phyloP scores from a whole-genome alignment of 2,113 vertebrate species.

The Enhydra lutris region DNA sequence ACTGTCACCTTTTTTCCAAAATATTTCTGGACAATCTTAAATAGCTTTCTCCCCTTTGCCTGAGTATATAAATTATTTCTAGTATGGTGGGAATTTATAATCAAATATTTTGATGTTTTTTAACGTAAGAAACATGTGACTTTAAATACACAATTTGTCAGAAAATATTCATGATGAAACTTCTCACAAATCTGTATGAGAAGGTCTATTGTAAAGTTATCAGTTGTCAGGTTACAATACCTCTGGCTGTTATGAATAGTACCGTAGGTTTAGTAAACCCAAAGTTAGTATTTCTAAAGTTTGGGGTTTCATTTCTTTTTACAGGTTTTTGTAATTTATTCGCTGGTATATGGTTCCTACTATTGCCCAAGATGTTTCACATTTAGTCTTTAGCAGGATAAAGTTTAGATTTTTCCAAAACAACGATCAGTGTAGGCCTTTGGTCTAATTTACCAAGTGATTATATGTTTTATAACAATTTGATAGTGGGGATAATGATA shows the following conservation, averaged over 20 bases:
- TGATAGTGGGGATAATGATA: not conserved
- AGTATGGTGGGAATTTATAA: conserved; percentile 17
- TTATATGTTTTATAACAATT: conserved; percentile 42
- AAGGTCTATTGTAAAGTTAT: conserved; percentile 10
- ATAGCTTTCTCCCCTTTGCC: conserved; percentile 14
- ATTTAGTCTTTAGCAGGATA: conserved; percentile 39
- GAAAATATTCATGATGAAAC: conserved; percentile 1
- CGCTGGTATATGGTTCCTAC: not conserved
- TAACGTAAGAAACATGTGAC: conserved; percentile 27
- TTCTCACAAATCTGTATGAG: not conserved
- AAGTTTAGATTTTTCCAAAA: conserved; percentile 41
- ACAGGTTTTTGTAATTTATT: conserved; percentile 14
- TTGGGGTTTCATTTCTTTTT: not conserved
- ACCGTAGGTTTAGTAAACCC: not conserved
- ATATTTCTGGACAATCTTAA: conserved; percentile 42
- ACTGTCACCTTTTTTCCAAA: not conserved
- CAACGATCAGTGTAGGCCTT: conserved; percentile 17
- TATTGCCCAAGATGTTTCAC: conserved; percentile 29
- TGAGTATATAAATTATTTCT: conserved; percentile 27
- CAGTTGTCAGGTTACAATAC: conserved; percentile 7
- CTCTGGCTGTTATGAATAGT: not conserved
- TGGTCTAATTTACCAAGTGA: conserved; percentile 35
- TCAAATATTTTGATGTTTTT: conserved; percentile 8
- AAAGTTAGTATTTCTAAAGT: conserved; percentile 35
- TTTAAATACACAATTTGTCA: conserved; percentile 39